These are phyloP conservation scores for Philereme transversata DNA, from an alignment of 2,888 invertebrate genomes.

Conservation along the genomic window DNA sequence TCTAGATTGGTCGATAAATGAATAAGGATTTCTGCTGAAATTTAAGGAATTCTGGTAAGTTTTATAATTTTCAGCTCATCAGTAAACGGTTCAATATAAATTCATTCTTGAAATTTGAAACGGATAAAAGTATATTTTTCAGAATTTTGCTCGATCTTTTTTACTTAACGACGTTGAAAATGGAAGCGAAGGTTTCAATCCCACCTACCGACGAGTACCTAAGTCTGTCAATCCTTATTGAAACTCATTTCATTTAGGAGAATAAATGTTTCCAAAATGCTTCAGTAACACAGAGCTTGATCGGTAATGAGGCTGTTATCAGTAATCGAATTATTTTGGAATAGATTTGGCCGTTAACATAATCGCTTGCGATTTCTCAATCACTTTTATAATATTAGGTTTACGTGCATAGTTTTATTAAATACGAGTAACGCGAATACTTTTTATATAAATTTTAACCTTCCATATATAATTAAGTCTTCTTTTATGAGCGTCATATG, in stretches of 20 bases:
- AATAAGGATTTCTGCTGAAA: too few relatives aligned
- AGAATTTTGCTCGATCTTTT: conserved; percentile 46
- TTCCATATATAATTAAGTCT: too few relatives aligned
- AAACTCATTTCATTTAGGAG: conserved; percentile 25
- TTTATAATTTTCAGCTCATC: conserved; percentile 33
- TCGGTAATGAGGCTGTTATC: conserved; percentile 27
- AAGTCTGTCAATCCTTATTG: conserved; percentile 25
- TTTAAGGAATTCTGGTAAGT: not conserved
- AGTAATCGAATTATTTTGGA: conserved; percentile 21
- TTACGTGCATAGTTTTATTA: too few relatives aligned
- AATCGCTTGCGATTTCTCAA: conserved; percentile 12
- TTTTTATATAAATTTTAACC: too few relatives aligned
- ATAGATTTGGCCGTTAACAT: conserved; percentile 20
- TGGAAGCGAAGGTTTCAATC: conserved; percentile 30
- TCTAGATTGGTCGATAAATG: too few relatives aligned
- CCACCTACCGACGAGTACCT: conserved; percentile 19
- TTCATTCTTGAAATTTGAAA: conserved; percentile 47
- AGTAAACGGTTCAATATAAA: conserved; percentile 40
- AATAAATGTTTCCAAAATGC: conserved; percentile 25
- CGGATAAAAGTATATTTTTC: conserved; percentile 42
- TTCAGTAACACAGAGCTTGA: conserved; percentile 14
- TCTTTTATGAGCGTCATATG: too few relatives aligned
- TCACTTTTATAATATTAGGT: too few relatives aligned
- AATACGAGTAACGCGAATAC: too few relatives aligned
- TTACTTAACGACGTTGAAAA: conserved; percentile 47